Conservation (phyloP, 2,888 invertebrate species). For the Reticulitermes lucifugus region DNA sequence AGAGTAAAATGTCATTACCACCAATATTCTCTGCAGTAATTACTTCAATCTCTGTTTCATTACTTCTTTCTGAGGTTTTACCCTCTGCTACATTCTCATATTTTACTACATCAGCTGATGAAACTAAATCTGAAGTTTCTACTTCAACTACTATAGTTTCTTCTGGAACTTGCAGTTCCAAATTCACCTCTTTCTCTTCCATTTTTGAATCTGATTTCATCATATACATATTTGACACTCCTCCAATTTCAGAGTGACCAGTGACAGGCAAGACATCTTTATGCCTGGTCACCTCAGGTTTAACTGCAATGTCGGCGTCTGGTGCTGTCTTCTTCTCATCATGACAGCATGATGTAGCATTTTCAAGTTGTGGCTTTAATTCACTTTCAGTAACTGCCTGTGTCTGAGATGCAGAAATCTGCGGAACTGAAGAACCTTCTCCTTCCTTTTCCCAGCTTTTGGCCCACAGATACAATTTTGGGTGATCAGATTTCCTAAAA, state of each 20-base stretch:
- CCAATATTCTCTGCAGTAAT: background rate
- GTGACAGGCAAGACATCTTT: background rate
- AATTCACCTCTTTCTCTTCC: slow-evolving; percentile 21
- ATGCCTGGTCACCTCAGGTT: background rate
- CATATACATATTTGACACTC: background rate
- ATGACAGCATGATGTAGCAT: background rate
- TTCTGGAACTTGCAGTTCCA: background rate
- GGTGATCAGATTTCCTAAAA: slow-evolving; percentile 77
- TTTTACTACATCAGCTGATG: background rate
- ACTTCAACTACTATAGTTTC: slow-evolving; percentile 21
- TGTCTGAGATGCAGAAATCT: background rate
- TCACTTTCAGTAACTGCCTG: background rate
- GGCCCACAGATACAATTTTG: slow-evolving; percentile 88
- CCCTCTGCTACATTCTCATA: background rate
- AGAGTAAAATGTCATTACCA: background rate
- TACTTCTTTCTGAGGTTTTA: background rate
- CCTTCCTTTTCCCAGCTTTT: slow-evolving; percentile 79
- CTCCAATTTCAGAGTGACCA: background rate
- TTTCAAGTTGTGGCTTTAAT: slow-evolving; percentile 15
- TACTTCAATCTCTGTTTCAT: background rate
- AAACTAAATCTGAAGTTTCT: slow-evolving; percentile 53
- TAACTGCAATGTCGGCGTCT: background rate
- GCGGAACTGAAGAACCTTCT: slow-evolving; percentile 3
- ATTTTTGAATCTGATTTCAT: slow-evolving; percentile 35
- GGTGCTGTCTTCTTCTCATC: background rate